Conservation (phyloP, 1,140 invertebrate genomes). For the Leptinotarsa lineolata region DNA sequence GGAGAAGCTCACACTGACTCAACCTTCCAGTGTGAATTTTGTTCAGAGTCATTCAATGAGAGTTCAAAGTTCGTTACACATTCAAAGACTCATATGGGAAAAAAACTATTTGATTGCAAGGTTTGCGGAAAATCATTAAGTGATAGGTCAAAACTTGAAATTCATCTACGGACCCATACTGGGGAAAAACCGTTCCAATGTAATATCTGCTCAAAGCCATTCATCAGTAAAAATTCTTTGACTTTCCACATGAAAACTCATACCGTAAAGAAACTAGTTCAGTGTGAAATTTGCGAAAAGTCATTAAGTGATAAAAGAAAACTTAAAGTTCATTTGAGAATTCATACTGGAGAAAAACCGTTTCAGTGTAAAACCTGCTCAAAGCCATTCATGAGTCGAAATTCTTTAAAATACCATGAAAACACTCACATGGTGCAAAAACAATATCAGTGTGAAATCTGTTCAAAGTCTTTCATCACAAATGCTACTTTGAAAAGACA, state of each 20-base stretch:
- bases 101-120: slow-evolving; percentile 77
- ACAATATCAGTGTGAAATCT: too few species aligned
- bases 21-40: background rate
- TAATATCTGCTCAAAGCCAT: background rate
- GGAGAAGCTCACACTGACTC: too few species aligned
- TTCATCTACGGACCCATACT: slow-evolving; percentile 69
- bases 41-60: slow-evolving; percentile 61
- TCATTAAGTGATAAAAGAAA: too few species aligned
- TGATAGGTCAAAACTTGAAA: slow-evolving; percentile 57
- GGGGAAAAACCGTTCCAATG: slow-evolving; percentile 67
- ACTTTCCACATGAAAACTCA: background rate
- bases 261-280: background rate
- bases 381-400: too few species aligned
- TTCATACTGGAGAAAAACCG: too few species aligned
- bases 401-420: too few species aligned
- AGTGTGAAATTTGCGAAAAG: background rate
- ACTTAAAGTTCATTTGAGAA: too few species aligned
- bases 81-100: slow-evolving; percentile 70
- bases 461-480: too few species aligned
- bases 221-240: background rate
- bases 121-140: slow-evolving; percentile 74
- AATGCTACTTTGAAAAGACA: too few species aligned
- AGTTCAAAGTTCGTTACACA: slow-evolving; percentile 75
- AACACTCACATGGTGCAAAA: too few species aligned
- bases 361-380: too few species aligned